Evolutionary conservation across 2,888 invertebrate genomes (phyloP).

Genomic region (Hedychridium roseum): DNA sequence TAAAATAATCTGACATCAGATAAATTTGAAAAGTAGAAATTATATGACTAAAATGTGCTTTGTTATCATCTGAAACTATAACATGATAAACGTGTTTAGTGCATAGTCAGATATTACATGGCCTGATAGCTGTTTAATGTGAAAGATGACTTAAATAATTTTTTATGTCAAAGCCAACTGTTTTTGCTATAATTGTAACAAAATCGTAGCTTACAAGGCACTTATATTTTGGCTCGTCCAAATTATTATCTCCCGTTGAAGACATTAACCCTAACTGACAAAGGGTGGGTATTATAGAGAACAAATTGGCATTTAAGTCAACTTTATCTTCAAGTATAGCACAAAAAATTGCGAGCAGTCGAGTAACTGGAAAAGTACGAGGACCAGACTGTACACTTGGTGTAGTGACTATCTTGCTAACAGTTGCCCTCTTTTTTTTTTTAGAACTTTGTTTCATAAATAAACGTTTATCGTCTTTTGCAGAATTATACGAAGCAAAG

Average conservation of each 20-base stretch:
- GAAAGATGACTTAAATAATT: conserved; percentile 80
- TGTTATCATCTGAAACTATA: too few species aligned
- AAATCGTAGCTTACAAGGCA: conserved; percentile 87
- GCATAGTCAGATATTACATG: too few species aligned
- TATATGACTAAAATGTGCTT: too few species aligned
- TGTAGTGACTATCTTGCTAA: conserved; percentile 60
- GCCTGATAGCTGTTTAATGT: conserved; percentile 53
- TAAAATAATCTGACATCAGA: too few species aligned
- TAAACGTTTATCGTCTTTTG: conserved; percentile 84
- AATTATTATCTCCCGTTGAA: conserved; percentile 74
- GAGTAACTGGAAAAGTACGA: conserved; percentile 81
- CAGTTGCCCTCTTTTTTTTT: conserved; percentile 68
- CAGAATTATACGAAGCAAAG: conserved; percentile 91
- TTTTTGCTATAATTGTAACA: conserved; percentile 78
- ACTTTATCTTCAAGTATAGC: conserved; percentile 86
- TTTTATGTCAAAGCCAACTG: conserved; percentile 77
- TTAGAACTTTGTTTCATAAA: conserved; percentile 84
- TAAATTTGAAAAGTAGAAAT: too few species aligned
- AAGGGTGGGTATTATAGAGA: conserved; percentile 86
- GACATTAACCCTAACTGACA: conserved; percentile 83
- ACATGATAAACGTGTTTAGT: too few species aligned
- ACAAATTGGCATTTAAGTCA: conserved; percentile 84
- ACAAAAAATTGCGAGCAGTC: conserved; percentile 88
- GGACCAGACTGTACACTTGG: conserved; percentile 72
- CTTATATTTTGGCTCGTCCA: conserved; percentile 85